A percentile compares a stretch with the other conserved stretches of the same genome.
Evolutionary conservation across 1,140 invertebrate genomes (phyloP).

Genomic region (Trissolcus basalis): DNA sequence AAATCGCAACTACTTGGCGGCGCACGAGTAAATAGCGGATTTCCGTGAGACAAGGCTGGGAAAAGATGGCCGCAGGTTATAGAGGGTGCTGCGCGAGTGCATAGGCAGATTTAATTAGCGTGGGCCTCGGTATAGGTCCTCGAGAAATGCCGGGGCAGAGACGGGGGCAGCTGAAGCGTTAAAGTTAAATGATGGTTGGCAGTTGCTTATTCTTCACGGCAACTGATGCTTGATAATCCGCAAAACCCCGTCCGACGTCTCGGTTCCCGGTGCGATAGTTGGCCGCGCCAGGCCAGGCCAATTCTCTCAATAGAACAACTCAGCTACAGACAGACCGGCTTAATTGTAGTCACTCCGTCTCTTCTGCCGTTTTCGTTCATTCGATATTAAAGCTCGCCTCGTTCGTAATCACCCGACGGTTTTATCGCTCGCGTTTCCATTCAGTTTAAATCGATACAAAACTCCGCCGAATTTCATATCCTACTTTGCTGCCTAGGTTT

Average conservation of each 20-base stretch:
- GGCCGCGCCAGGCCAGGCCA: constrained; percentile 69
- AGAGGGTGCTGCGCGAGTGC: constrained; percentile 58
- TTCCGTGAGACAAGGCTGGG: constrained; percentile 43
- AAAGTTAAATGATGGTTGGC: constrained; percentile 77
- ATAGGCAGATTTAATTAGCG: constrained; percentile 76
- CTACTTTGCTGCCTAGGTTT: constrained; percentile 21
- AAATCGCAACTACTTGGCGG: constrained; percentile 29
- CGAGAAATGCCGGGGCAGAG: constrained; percentile 67
- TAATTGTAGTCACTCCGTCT: constrained; percentile 73
- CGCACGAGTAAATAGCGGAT: constrained; percentile 42
- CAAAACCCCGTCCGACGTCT: constrained; percentile 63
- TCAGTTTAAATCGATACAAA: constrained; percentile 39
- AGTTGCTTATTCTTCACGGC: constrained; percentile 76
- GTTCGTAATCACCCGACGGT: constrained; percentile 31
- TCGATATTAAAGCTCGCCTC: constrained; percentile 46
- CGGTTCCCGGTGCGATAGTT: constrained; percentile 69
- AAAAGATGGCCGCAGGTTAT: constrained; percentile 30
- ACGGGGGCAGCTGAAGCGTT: constrained; percentile 74
- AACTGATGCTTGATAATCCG: constrained; percentile 77
- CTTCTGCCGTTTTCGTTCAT: constrained; percentile 51
- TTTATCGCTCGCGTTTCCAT: constrained; percentile 39
- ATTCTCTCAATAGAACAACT: constrained; percentile 76
- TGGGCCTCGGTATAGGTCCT: constrained; percentile 69
- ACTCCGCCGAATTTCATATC: constrained; percentile 27
- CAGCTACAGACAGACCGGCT: constrained; percentile 72